Conservation (phyloP, 2,797 vertebrate genomes). For the Agapornis canus region DNA sequence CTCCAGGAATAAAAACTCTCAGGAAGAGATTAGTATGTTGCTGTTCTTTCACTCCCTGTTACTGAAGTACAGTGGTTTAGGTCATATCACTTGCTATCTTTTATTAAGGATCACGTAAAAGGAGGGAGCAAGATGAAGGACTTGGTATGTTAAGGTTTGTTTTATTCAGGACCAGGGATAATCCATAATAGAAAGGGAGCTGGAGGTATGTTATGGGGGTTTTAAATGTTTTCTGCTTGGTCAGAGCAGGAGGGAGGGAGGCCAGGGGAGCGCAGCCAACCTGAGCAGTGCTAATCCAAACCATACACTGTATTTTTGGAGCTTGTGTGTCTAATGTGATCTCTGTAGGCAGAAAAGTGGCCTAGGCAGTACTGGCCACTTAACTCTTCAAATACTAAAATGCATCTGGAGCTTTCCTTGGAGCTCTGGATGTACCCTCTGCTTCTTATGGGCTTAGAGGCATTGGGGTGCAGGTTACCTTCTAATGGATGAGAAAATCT, state of each 20-base stretch:
- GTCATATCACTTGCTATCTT: not conserved
- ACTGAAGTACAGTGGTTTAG: not conserved
- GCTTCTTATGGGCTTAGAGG: not conserved
- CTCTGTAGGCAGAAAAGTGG: constrained; percentile 68
- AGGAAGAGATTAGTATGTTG: not conserved
- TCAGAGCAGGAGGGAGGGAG: constrained; percentile 67
- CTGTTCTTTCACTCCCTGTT: not conserved
- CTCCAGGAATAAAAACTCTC: not conserved
- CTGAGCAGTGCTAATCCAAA: constrained; percentile 83
- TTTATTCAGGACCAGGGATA: constrained; percentile 66
- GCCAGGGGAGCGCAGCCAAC: constrained; percentile 80
- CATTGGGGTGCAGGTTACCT: not conserved
- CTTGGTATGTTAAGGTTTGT: constrained; percentile 70
- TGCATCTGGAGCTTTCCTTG: not conserved
- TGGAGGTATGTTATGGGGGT: constrained; percentile 31
- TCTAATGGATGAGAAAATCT: not conserved
- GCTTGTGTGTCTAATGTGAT: constrained; percentile 77
- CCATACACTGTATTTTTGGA: constrained; percentile 79
- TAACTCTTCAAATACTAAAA: constrained; percentile 74
- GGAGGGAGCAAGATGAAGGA: constrained; percentile 73
- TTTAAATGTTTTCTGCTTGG: constrained; percentile 53
- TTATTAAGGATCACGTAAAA: not conserved
- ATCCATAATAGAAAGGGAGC: constrained; percentile 51
- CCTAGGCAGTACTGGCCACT: constrained; percentile 60
- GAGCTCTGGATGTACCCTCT: not conserved